Percentiles rank a stretch among this genome's conserved stretches.
These are phyloP conservation scores for Nannoperca obscura DNA, from an alignment of 2,797 vertebrate genomes.

Conservation along the genomic window DNA sequence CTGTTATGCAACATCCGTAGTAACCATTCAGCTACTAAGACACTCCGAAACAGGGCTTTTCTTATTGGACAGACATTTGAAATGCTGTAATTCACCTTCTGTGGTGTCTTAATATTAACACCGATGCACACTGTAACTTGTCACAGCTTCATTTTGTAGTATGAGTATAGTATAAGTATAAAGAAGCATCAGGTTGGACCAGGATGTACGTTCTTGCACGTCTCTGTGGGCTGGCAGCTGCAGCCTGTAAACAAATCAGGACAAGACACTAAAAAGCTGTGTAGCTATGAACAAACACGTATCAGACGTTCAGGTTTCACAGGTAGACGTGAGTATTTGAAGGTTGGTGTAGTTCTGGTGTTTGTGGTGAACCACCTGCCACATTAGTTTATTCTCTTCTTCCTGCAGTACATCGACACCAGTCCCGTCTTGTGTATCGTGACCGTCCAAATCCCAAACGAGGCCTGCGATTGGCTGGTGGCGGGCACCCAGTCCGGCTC, in stretches of 20 bases:
- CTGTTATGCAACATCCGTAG: too few relatives aligned
- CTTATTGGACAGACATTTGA: not conserved
- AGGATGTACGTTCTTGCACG: not conserved
- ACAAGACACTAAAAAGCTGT: not conserved
- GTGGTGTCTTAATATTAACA: not conserved
- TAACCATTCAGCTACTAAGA: too few relatives aligned
- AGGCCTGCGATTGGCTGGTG: conserved; percentile 91
- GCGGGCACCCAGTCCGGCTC: conserved; percentile 92
- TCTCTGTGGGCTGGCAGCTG: not conserved
- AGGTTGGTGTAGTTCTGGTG: not conserved
- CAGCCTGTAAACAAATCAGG: too few relatives aligned
- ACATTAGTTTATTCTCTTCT: not conserved
- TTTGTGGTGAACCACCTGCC: not conserved
- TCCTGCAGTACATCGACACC: conserved; percentile 86
- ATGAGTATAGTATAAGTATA: not conserved
- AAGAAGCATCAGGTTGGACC: not conserved
- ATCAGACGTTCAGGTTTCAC: too few relatives aligned
- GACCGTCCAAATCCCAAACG: conserved; percentile 85
- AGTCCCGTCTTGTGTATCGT: conserved; percentile 92
- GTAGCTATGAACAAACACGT: not conserved
- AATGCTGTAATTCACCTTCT: not conserved
- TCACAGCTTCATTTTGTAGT: not conserved
- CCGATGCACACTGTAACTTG: not conserved
- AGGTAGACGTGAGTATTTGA: not conserved
- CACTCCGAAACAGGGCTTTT: not conserved